Percentiles rank a stretch among this genome's conserved stretches.
Evolutionary conservation across 2,888 invertebrate species (phyloP).

Genomic region (Drosophila antonietae): DNA sequence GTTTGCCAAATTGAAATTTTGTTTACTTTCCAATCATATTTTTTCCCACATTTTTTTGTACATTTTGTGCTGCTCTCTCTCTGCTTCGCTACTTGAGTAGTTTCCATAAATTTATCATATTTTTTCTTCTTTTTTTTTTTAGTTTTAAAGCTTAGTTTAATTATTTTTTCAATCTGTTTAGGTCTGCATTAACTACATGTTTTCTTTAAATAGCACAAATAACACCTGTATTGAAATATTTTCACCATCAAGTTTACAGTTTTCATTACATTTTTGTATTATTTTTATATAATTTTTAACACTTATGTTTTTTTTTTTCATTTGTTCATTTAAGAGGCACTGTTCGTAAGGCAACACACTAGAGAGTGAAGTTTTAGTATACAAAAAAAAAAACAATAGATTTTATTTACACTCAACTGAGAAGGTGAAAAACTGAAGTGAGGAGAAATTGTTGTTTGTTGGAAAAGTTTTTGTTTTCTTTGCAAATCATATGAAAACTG

Average conservation of each 20-base stretch:
- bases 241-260: slow-evolving; percentile 68
- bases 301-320: slow-evolving; percentile 38
- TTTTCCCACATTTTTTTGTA: slow-evolving; percentile 49
- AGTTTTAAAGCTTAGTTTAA: slow-evolving; percentile 45
- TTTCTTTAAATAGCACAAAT: slow-evolving; percentile 74
- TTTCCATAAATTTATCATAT: slow-evolving; percentile 24
- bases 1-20: slow-evolving; percentile 54
- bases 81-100: slow-evolving; percentile 12
- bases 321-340: slow-evolving; percentile 87
- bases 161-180: slow-evolving; percentile 38
- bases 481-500: slow-evolving; percentile 68
- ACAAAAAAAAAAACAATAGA: slow-evolving; percentile 40
- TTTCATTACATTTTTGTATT: slow-evolving; percentile 28
- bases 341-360: slow-evolving; percentile 92
- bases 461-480: slow-evolving; percentile 42
- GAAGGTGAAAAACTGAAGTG: slow-evolving; percentile 22
- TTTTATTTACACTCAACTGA: slow-evolving; percentile 65
- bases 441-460: slow-evolving; percentile 43
- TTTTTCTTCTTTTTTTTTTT: slow-evolving; percentile 4
- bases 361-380: slow-evolving; percentile 87
- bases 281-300: slow-evolving; percentile 30
- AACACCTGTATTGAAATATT: slow-evolving; percentile 73
- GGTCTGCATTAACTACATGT: slow-evolving; percentile 53
- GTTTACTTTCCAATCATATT: slow-evolving; percentile 34
- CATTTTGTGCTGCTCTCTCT: slow-evolving; percentile 69